Base-by-base conservation (phyloP, 2,113 vertebrate species). In the Scomber colias region DNA sequence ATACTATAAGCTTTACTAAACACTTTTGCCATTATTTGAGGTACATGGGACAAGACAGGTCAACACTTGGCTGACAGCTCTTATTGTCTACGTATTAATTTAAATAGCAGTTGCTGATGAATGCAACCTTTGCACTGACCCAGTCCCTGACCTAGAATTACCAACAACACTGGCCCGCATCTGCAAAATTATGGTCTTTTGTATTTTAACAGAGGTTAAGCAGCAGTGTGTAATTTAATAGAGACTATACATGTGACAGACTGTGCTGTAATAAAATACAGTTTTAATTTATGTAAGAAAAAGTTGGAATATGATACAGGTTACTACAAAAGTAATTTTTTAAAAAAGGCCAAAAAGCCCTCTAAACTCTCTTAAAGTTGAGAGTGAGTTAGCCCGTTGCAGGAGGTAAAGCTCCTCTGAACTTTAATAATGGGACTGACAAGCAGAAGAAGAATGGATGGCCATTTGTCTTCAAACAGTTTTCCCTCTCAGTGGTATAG, bases 391-490 rank as follows among this genome's bases (percentile, higher is more conserved):
- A 61, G 60, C 56, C 46, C 64, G 66, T 80, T 31, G 75, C 31
- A 48, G 78, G 82, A 68, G 82, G 62, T 73, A 65, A 62, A 77
- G 68, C 74, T 54, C 61, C 53, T 61, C 35, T 77, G 79, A 90
- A 85, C 77, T 86, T 72, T 77, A 45, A 82, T 85, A 82, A 89
- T 79, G 69, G 54, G 62, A 44, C 79, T 86, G 79, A 86, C 81
- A 74, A 86, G 81, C 16, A 56, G 72, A 79, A 81, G 82, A 84
- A 79, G 70, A 93, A 87, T 75, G 81, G 71, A 67, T 46, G 75
- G 73, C 71, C 84, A 87, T 90, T 91, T 82, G 79, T 91, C 90
- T 90, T 87, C 64, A 49, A 79, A 77, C 45, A 13, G 17, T 72
- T 74, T 72, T 70, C 45, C 63, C 68, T 79, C 75, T 72, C 67